phyloP scores from a whole-genome alignment of 2,113 vertebrate species.

The Ursus arctos region DNA sequence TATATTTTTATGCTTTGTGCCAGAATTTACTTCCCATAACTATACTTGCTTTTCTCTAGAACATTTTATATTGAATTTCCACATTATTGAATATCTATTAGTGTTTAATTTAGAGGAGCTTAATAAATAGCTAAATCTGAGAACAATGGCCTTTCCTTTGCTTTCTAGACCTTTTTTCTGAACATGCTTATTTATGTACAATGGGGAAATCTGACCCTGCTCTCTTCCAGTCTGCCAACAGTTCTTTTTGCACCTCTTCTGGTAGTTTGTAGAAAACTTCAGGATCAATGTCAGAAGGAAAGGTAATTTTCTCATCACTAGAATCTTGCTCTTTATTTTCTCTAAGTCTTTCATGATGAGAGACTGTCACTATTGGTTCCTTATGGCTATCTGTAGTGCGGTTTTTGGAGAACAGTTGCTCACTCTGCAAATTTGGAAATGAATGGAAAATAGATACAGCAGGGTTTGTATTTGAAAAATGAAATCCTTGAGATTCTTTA shows the following conservation, averaged over 20 bases:
- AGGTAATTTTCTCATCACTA: not conserved
- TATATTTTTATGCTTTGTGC: slow-evolving; percentile 32
- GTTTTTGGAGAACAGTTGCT: not conserved
- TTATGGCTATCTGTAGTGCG: not conserved
- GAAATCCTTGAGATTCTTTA: slow-evolving; percentile 7
- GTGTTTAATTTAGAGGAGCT: slow-evolving; percentile 90
- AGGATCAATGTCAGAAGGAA: slow-evolving; percentile 90
- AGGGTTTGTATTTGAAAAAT: slow-evolving; percentile 27
- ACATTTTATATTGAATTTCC: not conserved
- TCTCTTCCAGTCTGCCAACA: slow-evolving; percentile 91
- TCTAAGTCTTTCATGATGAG: not conserved
- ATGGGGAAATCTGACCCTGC: slow-evolving; percentile 79
- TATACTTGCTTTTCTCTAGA: not conserved
- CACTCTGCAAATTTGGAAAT: slow-evolving; percentile 59
- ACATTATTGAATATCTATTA: slow-evolving; percentile 26
- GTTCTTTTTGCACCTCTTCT: slow-evolving; percentile 89
- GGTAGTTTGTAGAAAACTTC: slow-evolving; percentile 93
- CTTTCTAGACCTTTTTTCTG: slow-evolving; percentile 56
- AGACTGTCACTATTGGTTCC: not conserved
- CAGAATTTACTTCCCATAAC: slow-evolving; percentile 52
- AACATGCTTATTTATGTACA: slow-evolving; percentile 68
- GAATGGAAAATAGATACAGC: slow-evolving; percentile 54
- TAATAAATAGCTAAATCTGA: slow-evolving; percentile 87
- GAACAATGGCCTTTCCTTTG: slow-evolving; percentile 75
- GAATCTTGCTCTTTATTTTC: slow-evolving; percentile 53